A percentile compares a stretch with the other conserved stretches of the same genome.
phyloP scores from a whole-genome alignment of 2,888 invertebrate genomes.

The Netelia melanura region DNA sequence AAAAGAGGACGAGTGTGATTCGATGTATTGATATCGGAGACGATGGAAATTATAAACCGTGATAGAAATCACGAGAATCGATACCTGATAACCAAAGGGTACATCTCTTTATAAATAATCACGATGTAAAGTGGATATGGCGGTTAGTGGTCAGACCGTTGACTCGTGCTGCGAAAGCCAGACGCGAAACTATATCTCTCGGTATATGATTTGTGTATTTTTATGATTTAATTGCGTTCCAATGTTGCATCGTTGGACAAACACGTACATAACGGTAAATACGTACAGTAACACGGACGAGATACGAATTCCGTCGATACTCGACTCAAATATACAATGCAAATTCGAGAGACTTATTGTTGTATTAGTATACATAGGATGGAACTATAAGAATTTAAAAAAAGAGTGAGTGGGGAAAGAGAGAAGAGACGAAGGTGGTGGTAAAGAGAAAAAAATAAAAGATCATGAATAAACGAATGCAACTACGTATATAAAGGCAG shows the following conservation, averaged over 20 bases:
- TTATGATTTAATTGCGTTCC: too few species aligned
- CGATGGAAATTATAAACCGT: too few species aligned
- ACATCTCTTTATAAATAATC: too few species aligned
- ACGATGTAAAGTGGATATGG: too few species aligned
- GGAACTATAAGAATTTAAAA: background rate
- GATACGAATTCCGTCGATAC: background rate
- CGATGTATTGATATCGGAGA: too few species aligned
- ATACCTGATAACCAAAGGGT: too few species aligned
- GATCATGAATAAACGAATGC: constrained; percentile 43
- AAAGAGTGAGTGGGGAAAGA: background rate
- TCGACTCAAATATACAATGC: background rate
- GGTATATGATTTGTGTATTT: too few species aligned
- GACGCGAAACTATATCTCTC: too few species aligned
- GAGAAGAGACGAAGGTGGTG: background rate
- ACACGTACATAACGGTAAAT: background rate
- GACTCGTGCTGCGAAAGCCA: too few species aligned
- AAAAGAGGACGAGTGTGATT: too few species aligned
- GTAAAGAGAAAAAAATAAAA: constrained; percentile 7
- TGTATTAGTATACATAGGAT: constrained; percentile 22
- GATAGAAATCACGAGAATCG: too few species aligned
- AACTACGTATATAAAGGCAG: constrained; percentile 12
- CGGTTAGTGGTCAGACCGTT: too few species aligned
- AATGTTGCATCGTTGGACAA: background rate
- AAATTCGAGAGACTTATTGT: constrained; percentile 48
- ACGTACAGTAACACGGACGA: background rate